A percentile compares a stretch with the other conserved stretches of the same genome.
Evolutionary conservation across 1,140 invertebrate genomes (phyloP).

Genomic region (Ladona fulva): DNA sequence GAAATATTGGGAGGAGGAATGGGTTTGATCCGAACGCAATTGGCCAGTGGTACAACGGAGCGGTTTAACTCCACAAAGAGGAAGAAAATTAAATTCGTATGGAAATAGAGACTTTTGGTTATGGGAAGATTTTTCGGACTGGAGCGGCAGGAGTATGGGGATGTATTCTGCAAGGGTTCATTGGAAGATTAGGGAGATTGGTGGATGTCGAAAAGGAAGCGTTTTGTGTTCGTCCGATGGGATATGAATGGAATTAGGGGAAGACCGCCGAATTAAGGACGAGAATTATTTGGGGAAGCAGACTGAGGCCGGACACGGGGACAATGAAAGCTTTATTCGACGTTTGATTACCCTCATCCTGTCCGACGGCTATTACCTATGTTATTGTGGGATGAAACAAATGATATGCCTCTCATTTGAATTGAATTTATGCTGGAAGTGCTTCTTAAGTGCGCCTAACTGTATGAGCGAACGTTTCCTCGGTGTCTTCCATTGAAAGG

Average conservation of each 20-base stretch:
- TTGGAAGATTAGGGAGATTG: not conserved
- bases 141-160: not conserved
- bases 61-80: not conserved
- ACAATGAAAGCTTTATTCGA: conserved; percentile 1
- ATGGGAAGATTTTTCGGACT: not conserved
- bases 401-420: no score
- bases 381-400: no score
- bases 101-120: not conserved
- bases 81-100: not conserved
- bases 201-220: not conserved
- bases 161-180: not conserved
- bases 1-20: not conserved
- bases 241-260: not conserved
- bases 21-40: not conserved
- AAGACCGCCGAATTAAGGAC: not conserved
- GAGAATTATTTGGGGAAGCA: not conserved
- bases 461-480: no score
- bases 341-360: not conserved
- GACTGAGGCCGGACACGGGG: not conserved
- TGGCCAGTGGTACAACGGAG: not conserved
- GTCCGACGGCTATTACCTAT: not conserved
- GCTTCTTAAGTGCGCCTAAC: no score
- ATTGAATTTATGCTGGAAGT: no score
- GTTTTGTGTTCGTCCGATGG: not conserved
- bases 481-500: no score